These are phyloP conservation scores for Cotesia typhae DNA, from an alignment of 1,140 invertebrate genomes.

Conservation along the genomic window DNA sequence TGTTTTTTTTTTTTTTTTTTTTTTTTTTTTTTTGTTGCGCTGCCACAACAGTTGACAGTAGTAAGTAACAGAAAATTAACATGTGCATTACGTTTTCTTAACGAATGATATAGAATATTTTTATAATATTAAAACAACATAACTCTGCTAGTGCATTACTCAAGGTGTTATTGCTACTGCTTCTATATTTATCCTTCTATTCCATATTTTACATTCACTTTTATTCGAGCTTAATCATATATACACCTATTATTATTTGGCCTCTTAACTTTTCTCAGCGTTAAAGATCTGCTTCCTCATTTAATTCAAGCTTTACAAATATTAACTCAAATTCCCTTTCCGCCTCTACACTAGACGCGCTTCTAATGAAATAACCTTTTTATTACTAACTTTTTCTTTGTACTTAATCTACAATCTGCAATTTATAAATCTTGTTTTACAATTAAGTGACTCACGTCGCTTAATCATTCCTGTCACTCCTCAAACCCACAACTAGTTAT, in stretches of 20 bases:
- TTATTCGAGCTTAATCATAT: not conserved
- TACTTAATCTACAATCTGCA: too few relatives aligned
- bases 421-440: too few relatives aligned
- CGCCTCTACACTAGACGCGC: not conserved
- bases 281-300: constrained; percentile 4
- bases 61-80: constrained; percentile 54
- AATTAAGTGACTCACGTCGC: constrained; percentile 19
- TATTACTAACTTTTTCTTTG: too few relatives aligned
- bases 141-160: too few relatives aligned
- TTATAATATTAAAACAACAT: too few relatives aligned
- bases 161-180: not conserved
- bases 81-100: constrained; percentile 6
- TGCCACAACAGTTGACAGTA: constrained; percentile 59
- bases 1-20: constrained; percentile 47
- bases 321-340: constrained; percentile 1
- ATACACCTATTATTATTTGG: not conserved
- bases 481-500: constrained; percentile 50
- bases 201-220: constrained; percentile 3
- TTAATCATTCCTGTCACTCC: constrained; percentile 32
- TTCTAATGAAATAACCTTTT: too few relatives aligned
- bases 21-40: constrained; percentile 52
- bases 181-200: constrained; percentile 3
- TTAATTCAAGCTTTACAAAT: not conserved
- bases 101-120: constrained; percentile 1
- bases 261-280: constrained; percentile 1